Evolutionary conservation across 2,113 vertebrate genomes (phyloP), one percentile per base, ranked within the genome.

Genomic region (Propithecus coquereli): DNA sequence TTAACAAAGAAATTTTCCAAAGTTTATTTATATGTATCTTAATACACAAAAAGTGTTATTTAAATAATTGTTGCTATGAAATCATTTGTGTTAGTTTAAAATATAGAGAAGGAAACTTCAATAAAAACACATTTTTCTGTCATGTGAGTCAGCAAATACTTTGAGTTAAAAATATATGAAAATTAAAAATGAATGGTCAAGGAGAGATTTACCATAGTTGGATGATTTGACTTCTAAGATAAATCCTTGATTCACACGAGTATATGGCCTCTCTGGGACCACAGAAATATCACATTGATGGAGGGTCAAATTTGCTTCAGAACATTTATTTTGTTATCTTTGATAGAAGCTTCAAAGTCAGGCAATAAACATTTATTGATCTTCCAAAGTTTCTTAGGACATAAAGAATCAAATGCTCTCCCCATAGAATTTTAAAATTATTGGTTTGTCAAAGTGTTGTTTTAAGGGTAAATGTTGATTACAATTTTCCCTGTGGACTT

Each of bases 241-340:
- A 91, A 54, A 54, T 27, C 34, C 22, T 61, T 37, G 74, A 18
- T 40, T 80, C 23, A 32, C 30, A 11, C 30, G 6, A 22, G 70
- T 25, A 71, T 22, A n/a, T 16, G 8, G 32, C 40, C 12, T 30
- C 20, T 74, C 2, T 68, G 8, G 40, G 61, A 23, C 61, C 4
- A 11, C 10, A 13, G n/a, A 82, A 5, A 23, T 16, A 32, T 61
- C 32, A 10, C 0, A 0, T 13, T 22, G 12, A 25, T 47, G 40
- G 40, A 47, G 9, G 47, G 13, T 1, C 11, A 27, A 27, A 22
- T 77, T 86, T 77, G 30, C 40, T 71, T 71, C 57, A 45, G 30
- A 52, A 63, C 22, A 3, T 65, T 71, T 95, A 37, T 52, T 95
- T 61, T 71, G 23, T 34, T 61, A 22, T 65, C 22, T 87, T 82